These are phyloP conservation scores for Chelon auratus DNA, from an alignment of 2,797 vertebrate species.

Conservation along the genomic window DNA sequence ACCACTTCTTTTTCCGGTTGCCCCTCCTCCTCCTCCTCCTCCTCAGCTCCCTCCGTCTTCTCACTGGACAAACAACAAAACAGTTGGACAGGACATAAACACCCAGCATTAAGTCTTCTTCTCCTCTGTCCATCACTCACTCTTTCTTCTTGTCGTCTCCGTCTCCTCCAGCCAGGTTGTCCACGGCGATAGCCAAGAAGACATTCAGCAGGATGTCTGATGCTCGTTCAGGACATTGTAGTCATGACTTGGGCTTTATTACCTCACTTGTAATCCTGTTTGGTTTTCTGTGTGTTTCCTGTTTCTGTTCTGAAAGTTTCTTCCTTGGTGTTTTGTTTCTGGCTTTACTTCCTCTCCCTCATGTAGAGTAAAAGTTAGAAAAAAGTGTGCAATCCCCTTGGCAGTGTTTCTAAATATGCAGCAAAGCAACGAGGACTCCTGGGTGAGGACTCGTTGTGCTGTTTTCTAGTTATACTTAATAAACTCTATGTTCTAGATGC, in stretches of 20 bases:
- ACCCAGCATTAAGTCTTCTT: slow-evolving; percentile 28
- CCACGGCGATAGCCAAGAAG: slow-evolving; percentile 98
- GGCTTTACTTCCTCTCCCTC: no score
- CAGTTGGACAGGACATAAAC: neutral
- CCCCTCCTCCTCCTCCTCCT: slow-evolving; percentile 65
- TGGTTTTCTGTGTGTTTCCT: no score
- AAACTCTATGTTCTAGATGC: no score
- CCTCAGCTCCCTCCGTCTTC: slow-evolving; percentile 82
- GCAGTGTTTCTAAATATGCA: no score
- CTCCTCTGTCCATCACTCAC: slow-evolving; percentile 81
- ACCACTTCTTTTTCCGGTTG: slow-evolving; percentile 74
- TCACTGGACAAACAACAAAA: slow-evolving; percentile 57
- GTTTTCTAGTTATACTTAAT: no score
- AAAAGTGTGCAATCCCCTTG: no score
- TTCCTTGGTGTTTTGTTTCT: no score
- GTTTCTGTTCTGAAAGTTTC: no score
- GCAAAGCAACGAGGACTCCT: no score
- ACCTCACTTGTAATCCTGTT: no score
- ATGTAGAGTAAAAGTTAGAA: no score
- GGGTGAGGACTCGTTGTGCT: neutral
- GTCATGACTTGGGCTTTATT: no score
- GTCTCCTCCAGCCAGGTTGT: slow-evolving; percentile 96
- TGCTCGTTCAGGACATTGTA: slow-evolving; percentile 40
- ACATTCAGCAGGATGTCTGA: slow-evolving; percentile 97
- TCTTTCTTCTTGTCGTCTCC: slow-evolving; percentile 90